These are phyloP conservation scores for Amia ocellicauda DNA, from an alignment of 2,113 vertebrate genomes.

Conservation along the genomic window DNA sequence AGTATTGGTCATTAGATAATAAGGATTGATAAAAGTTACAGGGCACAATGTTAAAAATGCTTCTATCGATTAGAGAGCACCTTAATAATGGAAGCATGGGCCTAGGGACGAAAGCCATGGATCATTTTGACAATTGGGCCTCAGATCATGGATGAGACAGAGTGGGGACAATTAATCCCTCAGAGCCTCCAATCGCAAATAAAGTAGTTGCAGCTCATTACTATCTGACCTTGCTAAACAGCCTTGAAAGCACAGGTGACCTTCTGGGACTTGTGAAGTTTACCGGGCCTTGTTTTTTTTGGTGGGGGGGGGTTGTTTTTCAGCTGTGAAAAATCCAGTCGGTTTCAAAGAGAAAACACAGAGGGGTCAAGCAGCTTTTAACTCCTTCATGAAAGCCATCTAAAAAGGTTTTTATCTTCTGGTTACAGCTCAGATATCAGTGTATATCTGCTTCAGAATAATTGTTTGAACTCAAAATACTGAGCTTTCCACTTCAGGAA, in stretches of 20 bases:
- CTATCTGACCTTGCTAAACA: slow-evolving; percentile 77
- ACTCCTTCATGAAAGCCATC: not conserved
- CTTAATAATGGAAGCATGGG: slow-evolving; percentile 75
- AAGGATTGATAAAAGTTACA: slow-evolving; percentile 78
- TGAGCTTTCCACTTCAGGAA: too few relatives aligned
- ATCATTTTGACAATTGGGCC: slow-evolving; percentile 77
- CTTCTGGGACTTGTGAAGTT: slow-evolving; percentile 71
- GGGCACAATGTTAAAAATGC: slow-evolving; percentile 75
- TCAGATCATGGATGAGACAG: slow-evolving; percentile 71
- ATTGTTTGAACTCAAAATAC: too few relatives aligned
- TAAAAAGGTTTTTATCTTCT: slow-evolving; percentile 21
- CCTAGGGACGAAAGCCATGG: slow-evolving; percentile 71
- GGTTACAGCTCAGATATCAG: slow-evolving; percentile 34
- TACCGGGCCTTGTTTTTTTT: slow-evolving; percentile 52
- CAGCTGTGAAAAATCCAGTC: slow-evolving; percentile 2
- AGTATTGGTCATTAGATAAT: slow-evolving; percentile 80
- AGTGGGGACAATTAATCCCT: slow-evolving; percentile 83
- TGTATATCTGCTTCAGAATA: too few relatives aligned
- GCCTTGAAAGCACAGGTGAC: slow-evolving; percentile 75
- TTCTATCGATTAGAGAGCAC: slow-evolving; percentile 73
- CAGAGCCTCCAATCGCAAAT: slow-evolving; percentile 74
- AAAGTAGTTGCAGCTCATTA: slow-evolving; percentile 78
- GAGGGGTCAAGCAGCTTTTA: slow-evolving; percentile 20
- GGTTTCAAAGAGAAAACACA: slow-evolving; percentile 1
- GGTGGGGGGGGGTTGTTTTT: slow-evolving; percentile 36